Percentiles rank a stretch among this genome's conserved stretches.
Conservation (phyloP, 2,113 vertebrate species). For the Rostratula benghalensis region DNA sequence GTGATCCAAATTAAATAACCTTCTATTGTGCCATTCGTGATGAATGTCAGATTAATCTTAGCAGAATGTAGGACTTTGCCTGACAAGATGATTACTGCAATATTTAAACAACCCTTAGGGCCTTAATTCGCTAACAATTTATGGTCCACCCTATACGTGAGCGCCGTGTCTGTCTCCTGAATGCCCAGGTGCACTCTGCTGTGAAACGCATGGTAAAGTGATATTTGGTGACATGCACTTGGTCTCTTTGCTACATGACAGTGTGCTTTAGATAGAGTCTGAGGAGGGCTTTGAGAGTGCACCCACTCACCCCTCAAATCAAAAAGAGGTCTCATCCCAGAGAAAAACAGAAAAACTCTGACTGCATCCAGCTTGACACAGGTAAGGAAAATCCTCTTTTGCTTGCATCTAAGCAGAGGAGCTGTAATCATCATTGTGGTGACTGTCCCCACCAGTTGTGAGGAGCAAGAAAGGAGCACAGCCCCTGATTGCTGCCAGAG, state of each 20-base stretch:
- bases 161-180: not conserved
- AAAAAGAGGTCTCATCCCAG: not conserved
- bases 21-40: constrained; percentile 68
- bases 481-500: not conserved
- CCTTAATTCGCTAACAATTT: constrained; percentile 55
- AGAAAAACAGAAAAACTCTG: not conserved
- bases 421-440: accelerated
- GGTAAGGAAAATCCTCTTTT: not conserved
- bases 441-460: not conserved
- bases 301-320: accelerated
- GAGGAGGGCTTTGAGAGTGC: not conserved
- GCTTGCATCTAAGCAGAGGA: not conserved
- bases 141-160: not conserved
- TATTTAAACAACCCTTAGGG: constrained; percentile 68
- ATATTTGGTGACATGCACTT: not conserved
- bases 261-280: not conserved
- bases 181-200: not conserved
- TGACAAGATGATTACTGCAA: constrained; percentile 70
- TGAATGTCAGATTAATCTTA: constrained; percentile 66
- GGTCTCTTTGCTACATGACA: not conserved
- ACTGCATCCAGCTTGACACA: not conserved
- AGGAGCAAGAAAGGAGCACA: not conserved
- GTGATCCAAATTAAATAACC: constrained; percentile 73
- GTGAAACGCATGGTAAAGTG: not conserved
- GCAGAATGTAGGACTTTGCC: constrained; percentile 59